Percentiles rank a stretch among this genome's conserved stretches.
phyloP scores from a whole-genome alignment of 1,140 invertebrate genomes.

The Drepana arcuata region DNA sequence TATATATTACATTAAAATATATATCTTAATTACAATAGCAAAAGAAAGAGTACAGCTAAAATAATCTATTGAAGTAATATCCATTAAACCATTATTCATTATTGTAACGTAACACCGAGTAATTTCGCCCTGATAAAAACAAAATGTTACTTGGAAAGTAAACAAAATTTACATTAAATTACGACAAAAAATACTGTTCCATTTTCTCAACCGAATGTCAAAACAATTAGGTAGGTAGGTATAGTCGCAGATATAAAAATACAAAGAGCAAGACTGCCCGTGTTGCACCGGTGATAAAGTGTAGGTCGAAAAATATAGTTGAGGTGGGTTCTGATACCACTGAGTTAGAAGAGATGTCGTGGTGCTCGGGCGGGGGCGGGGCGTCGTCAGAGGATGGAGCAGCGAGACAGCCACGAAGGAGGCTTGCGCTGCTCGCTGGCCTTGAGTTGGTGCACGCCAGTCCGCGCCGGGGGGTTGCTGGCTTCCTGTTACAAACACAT shows the following conservation, averaged over 20 bases:
- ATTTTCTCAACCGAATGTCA: constrained; percentile 12
- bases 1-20: constrained; percentile 72
- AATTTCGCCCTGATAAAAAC: constrained; percentile 44
- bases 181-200: constrained; percentile 32
- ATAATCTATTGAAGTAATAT: constrained; percentile 65
- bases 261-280: constrained; percentile 57
- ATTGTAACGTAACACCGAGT: constrained; percentile 42
- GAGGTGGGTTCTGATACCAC: constrained; percentile 28
- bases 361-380: constrained; percentile 16
- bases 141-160: constrained; percentile 32
- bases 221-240: constrained; percentile 24
- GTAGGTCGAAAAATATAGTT: constrained; percentile 63
- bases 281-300: constrained; percentile 49
- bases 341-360: not conserved
- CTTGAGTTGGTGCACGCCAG: constrained; percentile 79
- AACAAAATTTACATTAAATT: constrained; percentile 21
- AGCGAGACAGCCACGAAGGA: constrained; percentile 81
- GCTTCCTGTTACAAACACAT: too few relatives aligned
- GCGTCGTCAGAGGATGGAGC: constrained; percentile 81
- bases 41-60: constrained; percentile 66
- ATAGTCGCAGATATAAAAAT: constrained; percentile 61
- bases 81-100: constrained; percentile 44
- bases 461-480: constrained; percentile 81
- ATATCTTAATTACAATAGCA: constrained; percentile 68
- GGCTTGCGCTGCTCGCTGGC: constrained; percentile 81